Conservation (phyloP, 2,113 vertebrate species). For the Urocynchramus pylzowi region DNA sequence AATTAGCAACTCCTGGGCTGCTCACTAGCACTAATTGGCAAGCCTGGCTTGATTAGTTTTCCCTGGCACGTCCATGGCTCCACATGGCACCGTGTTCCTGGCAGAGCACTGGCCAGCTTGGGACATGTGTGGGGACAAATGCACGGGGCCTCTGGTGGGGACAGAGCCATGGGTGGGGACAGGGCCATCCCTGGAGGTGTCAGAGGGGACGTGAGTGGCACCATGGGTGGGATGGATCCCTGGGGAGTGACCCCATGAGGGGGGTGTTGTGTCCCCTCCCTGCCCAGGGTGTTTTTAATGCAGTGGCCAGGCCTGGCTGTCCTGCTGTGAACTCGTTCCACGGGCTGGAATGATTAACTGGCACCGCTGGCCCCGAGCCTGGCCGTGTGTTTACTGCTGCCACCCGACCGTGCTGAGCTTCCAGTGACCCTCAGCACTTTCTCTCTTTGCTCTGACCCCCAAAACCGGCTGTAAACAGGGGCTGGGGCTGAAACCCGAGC, state of each 20-base stretch:
- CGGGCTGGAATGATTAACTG: background rate
- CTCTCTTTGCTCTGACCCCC: fast-evolving
- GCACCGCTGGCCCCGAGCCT: background rate
- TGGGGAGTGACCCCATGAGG: fast-evolving
- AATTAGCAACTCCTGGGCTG: background rate
- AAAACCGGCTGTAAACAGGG: background rate
- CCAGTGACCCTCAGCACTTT: background rate
- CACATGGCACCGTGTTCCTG: fast-evolving
- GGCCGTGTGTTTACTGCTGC: background rate
- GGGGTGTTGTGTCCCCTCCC: fast-evolving
- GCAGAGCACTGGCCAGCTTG: background rate
- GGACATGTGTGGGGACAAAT: background rate
- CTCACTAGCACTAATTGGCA: background rate
- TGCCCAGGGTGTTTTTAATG: background rate
- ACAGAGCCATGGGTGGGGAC: fast-evolving
- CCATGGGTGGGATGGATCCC: fast-evolving
- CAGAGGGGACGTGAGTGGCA: fast-evolving
- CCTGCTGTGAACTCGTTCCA: background rate
- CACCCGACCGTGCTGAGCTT: background rate
- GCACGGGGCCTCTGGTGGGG: fast-evolving
- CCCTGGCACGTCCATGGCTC: fast-evolving
- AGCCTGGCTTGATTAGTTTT: background rate
- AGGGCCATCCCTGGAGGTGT: fast-evolving
- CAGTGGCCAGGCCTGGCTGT: background rate
- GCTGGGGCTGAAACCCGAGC: background rate